Evolutionary conservation across 2,888 invertebrate genomes (phyloP).

Genomic region (Asteroscopus sphinx): DNA sequence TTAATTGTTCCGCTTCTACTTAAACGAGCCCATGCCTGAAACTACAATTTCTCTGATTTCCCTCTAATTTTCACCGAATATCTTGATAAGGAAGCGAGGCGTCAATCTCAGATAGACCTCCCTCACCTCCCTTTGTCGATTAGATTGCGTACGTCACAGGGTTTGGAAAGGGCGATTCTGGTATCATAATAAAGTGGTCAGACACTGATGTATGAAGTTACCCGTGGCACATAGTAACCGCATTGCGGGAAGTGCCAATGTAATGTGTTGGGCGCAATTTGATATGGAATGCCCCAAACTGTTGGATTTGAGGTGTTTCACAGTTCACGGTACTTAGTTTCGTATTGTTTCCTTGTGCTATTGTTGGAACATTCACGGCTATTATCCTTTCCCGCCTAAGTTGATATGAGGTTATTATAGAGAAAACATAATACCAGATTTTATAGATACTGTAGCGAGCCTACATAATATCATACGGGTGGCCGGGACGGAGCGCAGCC

Average conservation of each 20-base stretch:
- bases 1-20: neutral
- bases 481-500: no score
- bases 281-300: slow-evolving; percentile 52
- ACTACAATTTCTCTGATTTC: slow-evolving; percentile 64
- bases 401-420: no score
- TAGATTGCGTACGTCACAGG: slow-evolving; percentile 1
- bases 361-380: slow-evolving; percentile 32
- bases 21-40: slow-evolving; percentile 44
- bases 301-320: slow-evolving; percentile 42
- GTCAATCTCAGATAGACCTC: slow-evolving; percentile 45
- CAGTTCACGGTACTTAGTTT: slow-evolving; percentile 44
- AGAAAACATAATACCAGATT: no score
- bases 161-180: neutral
- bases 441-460: no score
- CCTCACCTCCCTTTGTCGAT: slow-evolving; percentile 4
- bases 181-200: slow-evolving; percentile 33
- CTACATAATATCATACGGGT: no score
- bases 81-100: slow-evolving; percentile 62
- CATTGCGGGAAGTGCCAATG: slow-evolving; percentile 63
- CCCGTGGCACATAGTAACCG: slow-evolving; percentile 62
- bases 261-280: slow-evolving; percentile 54
- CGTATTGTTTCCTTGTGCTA: slow-evolving; percentile 40
- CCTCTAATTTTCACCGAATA: slow-evolving; percentile 68
- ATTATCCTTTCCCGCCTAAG: slow-evolving; percentile 3
- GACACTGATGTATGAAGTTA: slow-evolving; percentile 58